A percentile compares a stretch with the other conserved stretches of the same genome.
These are phyloP conservation scores for Phenganax stokvisi DNA, from an alignment of 92 coral and sea anemone species.

Conservation along the genomic window DNA sequence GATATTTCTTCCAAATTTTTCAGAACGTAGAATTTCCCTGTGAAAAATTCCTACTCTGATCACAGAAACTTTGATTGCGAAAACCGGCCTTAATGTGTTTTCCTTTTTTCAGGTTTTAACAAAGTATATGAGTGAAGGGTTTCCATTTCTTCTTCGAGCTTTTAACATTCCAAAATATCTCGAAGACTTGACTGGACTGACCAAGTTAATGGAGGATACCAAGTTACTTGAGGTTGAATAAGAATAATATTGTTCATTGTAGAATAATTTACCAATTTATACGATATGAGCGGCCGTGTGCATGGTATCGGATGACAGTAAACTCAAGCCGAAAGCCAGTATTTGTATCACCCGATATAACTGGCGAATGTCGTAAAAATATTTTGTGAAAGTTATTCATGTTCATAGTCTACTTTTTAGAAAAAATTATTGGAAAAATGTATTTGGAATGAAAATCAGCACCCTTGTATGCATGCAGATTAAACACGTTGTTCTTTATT, in stretches of 20 bases:
- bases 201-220: slow-evolving; percentile 81
- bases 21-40: too few relatives aligned
- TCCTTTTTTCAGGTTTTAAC: slow-evolving; percentile 54
- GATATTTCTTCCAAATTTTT: too few relatives aligned
- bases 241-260: background rate
- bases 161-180: slow-evolving; percentile 86
- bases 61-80: too few relatives aligned
- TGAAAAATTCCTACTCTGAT: too few relatives aligned
- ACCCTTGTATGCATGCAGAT: too few relatives aligned
- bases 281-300: background rate
- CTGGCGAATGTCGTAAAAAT: too few relatives aligned
- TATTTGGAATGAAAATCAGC: too few relatives aligned
- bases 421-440: too few relatives aligned
- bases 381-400: too few relatives aligned
- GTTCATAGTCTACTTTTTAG: too few relatives aligned
- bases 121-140: slow-evolving; percentile 66
- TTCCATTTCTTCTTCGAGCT: slow-evolving; percentile 79
- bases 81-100: background rate
- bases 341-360: too few relatives aligned
- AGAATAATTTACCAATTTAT: background rate
- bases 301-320: background rate
- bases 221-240: slow-evolving; percentile 72
- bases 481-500: too few relatives aligned
- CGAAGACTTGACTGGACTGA: slow-evolving; percentile 89
- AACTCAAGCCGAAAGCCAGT: background rate